phyloP scores from a whole-genome alignment of 2,888 invertebrate genomes.

The Elegia similella region DNA sequence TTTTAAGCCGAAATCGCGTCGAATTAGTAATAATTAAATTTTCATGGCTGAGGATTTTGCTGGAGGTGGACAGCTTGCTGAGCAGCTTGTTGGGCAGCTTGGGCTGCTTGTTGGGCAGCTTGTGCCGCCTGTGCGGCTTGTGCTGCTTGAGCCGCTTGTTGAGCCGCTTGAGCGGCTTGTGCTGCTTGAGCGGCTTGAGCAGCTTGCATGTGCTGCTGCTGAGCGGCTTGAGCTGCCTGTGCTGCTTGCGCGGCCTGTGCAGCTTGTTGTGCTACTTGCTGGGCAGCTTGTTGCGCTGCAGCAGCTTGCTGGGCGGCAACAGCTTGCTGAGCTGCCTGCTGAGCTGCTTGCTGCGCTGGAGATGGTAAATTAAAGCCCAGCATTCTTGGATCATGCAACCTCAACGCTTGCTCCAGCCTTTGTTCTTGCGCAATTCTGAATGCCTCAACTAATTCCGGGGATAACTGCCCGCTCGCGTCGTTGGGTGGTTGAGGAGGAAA shows the following conservation, averaged over 20 bases:
- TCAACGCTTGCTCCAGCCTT: constrained; percentile 90
- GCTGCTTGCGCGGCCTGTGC: constrained; percentile 41
- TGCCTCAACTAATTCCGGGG: constrained; percentile 87
- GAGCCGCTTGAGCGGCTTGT: constrained; percentile 65
- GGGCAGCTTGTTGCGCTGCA: constrained; percentile 50
- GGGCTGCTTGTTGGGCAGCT: constrained; percentile 48
- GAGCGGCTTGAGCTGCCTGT: constrained; percentile 52
- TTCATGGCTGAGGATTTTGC: constrained; percentile 86
- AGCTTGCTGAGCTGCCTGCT: constrained; percentile 59
- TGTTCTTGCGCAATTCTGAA: constrained; percentile 88
- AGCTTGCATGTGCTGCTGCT: constrained; percentile 65
- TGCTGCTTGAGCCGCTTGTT: constrained; percentile 75
- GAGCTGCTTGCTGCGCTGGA: constrained; percentile 68
- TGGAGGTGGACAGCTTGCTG: constrained; percentile 80
- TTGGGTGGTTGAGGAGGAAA: constrained; percentile 65
- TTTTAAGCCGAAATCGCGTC: constrained; percentile 68
- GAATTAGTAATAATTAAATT: constrained; percentile 90
- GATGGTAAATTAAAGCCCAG: constrained; percentile 87
- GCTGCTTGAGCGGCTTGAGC: constrained; percentile 57
- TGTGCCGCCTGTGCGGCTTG: constrained; percentile 47
- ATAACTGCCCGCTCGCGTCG: constrained; percentile 80
- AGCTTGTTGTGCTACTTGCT: constrained; percentile 51
- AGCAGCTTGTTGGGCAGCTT: constrained; percentile 71
- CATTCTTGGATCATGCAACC: constrained; percentile 91
- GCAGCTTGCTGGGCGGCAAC: constrained; percentile 52